phyloP scores from a whole-genome alignment of 2,113 vertebrate species.

The Heteronetta atricapilla region DNA sequence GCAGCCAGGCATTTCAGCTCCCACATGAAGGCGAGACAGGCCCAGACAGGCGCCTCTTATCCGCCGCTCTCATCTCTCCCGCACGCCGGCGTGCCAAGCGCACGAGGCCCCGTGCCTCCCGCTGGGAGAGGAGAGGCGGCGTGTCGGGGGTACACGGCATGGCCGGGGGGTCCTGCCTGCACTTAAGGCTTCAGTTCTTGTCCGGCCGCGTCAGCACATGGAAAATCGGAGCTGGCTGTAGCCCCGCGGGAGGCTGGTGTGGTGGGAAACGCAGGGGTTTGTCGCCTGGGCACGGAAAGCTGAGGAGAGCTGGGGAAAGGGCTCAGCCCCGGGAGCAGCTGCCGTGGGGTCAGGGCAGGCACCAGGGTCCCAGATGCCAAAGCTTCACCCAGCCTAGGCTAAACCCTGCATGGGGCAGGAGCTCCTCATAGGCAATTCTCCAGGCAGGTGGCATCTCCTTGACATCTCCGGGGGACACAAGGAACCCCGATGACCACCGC shows the following conservation, averaged over 20 bases:
- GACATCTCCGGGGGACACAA: not conserved
- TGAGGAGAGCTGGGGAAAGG: not conserved
- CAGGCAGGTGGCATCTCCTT: not conserved
- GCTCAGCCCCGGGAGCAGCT: not conserved
- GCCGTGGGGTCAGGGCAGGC: fast-evolving
- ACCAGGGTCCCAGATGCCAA: not conserved
- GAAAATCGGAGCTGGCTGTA: not conserved
- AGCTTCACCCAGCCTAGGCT: not conserved
- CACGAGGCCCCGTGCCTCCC: not conserved
- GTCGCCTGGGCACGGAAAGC: not conserved
- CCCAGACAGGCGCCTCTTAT: slow-evolving; percentile 17
- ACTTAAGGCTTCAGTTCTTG: slow-evolving; percentile 9
- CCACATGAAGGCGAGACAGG: not conserved
- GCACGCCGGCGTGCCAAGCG: not conserved
- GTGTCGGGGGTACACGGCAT: not conserved
- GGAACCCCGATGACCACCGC: not conserved
- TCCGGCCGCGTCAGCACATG: not conserved
- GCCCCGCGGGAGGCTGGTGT: not conserved
- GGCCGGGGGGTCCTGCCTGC: not conserved
- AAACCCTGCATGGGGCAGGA: not conserved
- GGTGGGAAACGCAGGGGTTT: not conserved
- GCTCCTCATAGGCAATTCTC: not conserved
- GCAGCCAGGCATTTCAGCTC: not conserved
- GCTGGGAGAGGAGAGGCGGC: not conserved
- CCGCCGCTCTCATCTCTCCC: not conserved